A percentile compares a stretch with the other conserved stretches of the same genome.
Conservation (phyloP, 2,888 invertebrate species). For the Syrphus vitripennis region DNA sequence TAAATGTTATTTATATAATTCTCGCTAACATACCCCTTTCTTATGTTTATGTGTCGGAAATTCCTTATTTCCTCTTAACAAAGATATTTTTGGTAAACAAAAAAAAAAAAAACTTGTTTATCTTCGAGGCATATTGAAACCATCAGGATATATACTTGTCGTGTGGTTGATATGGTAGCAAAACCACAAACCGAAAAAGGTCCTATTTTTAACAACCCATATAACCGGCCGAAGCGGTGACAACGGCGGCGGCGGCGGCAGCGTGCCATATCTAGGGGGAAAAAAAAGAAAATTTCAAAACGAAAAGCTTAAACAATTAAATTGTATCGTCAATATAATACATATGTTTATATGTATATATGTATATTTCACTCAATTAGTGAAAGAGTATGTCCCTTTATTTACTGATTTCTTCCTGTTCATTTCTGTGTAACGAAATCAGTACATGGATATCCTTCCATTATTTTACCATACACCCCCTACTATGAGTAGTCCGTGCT, state of each 20-base stretch:
- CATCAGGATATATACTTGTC: conserved; percentile 11
- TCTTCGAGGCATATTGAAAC: conserved; percentile 39
- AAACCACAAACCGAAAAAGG: neutral
- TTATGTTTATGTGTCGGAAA: neutral
- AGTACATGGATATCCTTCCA: neutral
- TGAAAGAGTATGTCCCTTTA: neutral
- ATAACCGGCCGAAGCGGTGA: too few species aligned
- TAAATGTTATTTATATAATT: neutral
- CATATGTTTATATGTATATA: neutral
- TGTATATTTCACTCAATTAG: conserved; percentile 56
- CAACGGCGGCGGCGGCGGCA: too few species aligned
- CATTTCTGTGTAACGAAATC: neutral
- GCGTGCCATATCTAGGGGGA: neutral
- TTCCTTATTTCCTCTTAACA: neutral
- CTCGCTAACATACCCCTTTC: neutral
- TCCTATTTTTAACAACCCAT: neutral
- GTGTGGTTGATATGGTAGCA: neutral
- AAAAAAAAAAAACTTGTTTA: conserved; percentile 36
- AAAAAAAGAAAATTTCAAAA: neutral
- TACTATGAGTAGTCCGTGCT: neutral
- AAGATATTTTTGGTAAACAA: neutral
- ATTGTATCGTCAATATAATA: conserved; percentile 34
- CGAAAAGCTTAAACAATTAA: conserved; percentile 2
- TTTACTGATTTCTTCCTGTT: neutral
- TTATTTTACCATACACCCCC: neutral